Base-by-base conservation (phyloP, 2,888 invertebrate genomes). In the Anarsia innoxiella region DNA sequence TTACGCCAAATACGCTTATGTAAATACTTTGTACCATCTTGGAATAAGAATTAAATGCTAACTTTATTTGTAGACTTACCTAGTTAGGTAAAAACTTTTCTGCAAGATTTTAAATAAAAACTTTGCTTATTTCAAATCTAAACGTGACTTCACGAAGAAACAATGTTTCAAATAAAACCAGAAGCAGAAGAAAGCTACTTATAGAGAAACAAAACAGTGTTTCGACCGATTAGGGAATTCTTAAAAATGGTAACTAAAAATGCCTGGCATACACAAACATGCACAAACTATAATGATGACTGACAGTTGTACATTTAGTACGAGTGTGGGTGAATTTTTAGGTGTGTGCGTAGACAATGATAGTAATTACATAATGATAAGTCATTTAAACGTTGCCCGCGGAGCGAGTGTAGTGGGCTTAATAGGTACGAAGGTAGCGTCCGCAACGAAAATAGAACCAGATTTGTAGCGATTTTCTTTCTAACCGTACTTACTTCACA, bases 311-410 rank as follows among this genome's bases (percentile, higher is more conserved):
- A 10, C 23, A 41, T 38, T 42, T 35, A 43, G 36, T 47, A 8
- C 43, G 45, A 47, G 42, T 51, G 41, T 44, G 32, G 39, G 39
- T 34, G 39, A 38, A 31, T 47, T 47, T 45, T 48, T 27, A 29
- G 14, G 45, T 61, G 63, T 65, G 64, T 49, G 59, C 38, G 62
- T 66, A 61, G 59, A 76, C 82, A 83, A 83, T 82, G 75, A 83
- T 84, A 79, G 78, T 83, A 83, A 84, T 84, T 83, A 82, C 76
- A 68, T 83, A 83, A 84, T 84, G 83, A 82, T 83, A 80, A 83
- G 83, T 69, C 73, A 78, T 83, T 83, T 82, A 75, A 75, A 74
- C 74, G 64, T 51, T 62, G 80, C 80, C 77, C 53, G 72, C 71
- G 78, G 79, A 70, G 61, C 69, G 70, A 70, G 74, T 65, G 68